phyloP scores from a whole-genome alignment of 1,140 invertebrate genomes.

The Nebria ingens region DNA sequence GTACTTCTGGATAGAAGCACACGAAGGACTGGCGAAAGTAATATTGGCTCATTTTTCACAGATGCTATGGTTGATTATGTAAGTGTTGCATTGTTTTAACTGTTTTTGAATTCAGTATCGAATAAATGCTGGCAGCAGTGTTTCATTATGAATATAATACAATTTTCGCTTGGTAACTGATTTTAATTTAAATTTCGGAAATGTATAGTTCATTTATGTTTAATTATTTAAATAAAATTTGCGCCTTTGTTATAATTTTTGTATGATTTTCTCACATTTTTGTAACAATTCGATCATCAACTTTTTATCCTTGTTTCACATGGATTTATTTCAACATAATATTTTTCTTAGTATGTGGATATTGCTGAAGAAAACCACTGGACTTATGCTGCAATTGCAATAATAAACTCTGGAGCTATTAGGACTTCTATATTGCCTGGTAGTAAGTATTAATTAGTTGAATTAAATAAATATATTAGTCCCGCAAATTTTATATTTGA shows the following conservation, averaged over 20 bases:
- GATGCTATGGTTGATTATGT: constrained; percentile 57
- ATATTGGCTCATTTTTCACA: constrained; percentile 62
- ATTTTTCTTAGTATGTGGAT: constrained; percentile 30
- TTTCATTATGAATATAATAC: too few relatives aligned
- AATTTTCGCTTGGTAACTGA: too few relatives aligned
- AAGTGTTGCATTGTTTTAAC: constrained; percentile 22
- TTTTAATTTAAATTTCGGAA: too few relatives aligned
- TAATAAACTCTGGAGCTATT: constrained; percentile 61
- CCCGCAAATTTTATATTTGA: neutral
- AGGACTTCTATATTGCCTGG: constrained; percentile 44
- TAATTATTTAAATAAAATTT: neutral
- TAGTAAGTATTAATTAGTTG: constrained; percentile 29
- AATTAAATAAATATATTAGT: neutral
- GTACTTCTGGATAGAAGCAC: constrained; percentile 44
- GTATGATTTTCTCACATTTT: too few relatives aligned
- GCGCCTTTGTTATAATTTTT: too few relatives aligned
- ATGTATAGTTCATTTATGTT: too few relatives aligned
- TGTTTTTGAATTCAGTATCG: constrained; percentile 20
- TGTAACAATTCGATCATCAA: too few relatives aligned
- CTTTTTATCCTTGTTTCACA: too few relatives aligned
- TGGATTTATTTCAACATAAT: too few relatives aligned
- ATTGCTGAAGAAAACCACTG: constrained; percentile 38
- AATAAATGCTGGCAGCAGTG: too few relatives aligned
- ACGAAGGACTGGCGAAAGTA: constrained; percentile 57
- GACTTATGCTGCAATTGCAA: constrained; percentile 55